These are phyloP conservation scores for Corythaixoides concolor DNA, from an alignment of 2,113 vertebrate genomes.

Conservation along the genomic window DNA sequence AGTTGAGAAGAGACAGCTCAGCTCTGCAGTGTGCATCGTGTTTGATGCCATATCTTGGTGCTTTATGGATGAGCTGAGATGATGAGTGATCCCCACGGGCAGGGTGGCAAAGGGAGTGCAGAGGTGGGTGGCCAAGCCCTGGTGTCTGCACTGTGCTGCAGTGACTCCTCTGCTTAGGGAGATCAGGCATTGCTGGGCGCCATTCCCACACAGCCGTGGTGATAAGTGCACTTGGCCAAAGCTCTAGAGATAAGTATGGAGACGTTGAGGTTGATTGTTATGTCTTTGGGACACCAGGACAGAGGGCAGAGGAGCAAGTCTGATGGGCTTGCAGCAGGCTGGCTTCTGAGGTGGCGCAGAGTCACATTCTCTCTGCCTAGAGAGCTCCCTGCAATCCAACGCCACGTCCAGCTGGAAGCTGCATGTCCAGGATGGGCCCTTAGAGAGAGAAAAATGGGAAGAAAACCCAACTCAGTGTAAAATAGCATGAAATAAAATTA, in stretches of 20 bases:
- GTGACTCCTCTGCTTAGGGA: not conserved
- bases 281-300: not conserved
- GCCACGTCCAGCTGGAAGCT: not conserved
- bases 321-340: not conserved
- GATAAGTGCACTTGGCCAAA: not conserved
- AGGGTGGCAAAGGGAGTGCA: not conserved
- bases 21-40: not conserved
- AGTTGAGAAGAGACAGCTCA: not conserved
- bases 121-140: rapidly evolving
- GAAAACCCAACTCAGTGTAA: not conserved
- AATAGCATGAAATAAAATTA: not conserved
- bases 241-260: not conserved
- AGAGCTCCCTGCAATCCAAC: not conserved
- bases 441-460: not conserved
- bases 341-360: not conserved
- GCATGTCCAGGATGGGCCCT: not conserved
- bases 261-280: not conserved
- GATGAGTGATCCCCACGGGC: rapidly evolving
- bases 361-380: not conserved
- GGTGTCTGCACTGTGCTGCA: rapidly evolving
- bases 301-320: not conserved
- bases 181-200: not conserved
- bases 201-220: rapidly evolving
- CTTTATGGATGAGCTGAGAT: not conserved
- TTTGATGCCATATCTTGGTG: not conserved